phyloP scores from a whole-genome alignment of 2,797 vertebrate species.

The Pteropus rufus region DNA sequence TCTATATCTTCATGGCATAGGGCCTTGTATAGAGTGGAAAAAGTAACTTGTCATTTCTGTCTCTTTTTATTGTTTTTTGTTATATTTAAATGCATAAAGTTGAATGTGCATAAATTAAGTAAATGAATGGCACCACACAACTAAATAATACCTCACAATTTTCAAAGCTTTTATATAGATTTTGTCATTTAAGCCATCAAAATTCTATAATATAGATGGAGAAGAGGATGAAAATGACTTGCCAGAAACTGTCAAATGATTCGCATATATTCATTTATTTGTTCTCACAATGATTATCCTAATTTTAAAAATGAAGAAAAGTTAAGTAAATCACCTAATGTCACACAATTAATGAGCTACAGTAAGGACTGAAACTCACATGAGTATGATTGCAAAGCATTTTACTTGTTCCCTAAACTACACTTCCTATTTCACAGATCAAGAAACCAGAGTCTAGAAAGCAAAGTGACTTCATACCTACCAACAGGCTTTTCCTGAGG shows the following conservation, averaged over 20 bases:
- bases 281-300: not conserved
- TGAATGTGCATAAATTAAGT: not conserved
- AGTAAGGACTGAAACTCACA: not conserved
- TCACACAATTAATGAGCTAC: not conserved
- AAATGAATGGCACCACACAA: not conserved
- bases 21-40: not conserved
- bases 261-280: not conserved
- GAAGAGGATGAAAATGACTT: not conserved
- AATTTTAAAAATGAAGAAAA: constrained; percentile 3
- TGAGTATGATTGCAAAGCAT: not conserved
- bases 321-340: not conserved
- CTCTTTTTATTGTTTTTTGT: not conserved
- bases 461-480: not conserved
- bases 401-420: not conserved
- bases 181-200: not conserved
- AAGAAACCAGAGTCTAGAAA: not conserved
- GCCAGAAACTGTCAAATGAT: not conserved
- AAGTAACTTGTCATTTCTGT: not conserved
- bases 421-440: not conserved
- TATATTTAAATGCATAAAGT: not conserved
- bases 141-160: not conserved
- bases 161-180: not conserved
- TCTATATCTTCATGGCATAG: not conserved
- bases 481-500: not conserved
- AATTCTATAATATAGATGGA: not conserved